Evolutionary conservation across 2,113 vertebrate genomes (phyloP), one percentile per base, ranked within the genome.

Genomic region (Pygoscelis adeliae): DNA sequence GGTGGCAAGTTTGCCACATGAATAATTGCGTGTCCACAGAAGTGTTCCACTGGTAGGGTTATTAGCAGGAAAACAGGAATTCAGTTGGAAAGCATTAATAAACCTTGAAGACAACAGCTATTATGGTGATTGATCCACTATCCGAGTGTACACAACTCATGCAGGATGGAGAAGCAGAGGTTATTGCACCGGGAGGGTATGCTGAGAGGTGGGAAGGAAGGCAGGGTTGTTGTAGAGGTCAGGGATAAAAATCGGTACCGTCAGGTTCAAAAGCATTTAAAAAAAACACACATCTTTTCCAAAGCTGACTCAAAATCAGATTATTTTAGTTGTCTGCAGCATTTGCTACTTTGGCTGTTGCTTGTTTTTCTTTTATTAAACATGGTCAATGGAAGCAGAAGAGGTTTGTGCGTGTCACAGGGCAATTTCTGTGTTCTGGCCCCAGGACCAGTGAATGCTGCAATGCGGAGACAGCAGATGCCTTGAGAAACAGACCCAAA

Each of bases 91-190:
- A 95, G 78, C 88, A 84, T 78, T 69, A 96, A 94, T 92, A 95
- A 94, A 62, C 61, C 84, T 95, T 18, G 63, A 90, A 92, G 78
- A 94, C 59, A 93, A 90, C 85, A 91, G 88, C 78, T 96, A 63
- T 95, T 94, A 90, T 10, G 42, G 84, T 87, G 90, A 95, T 92
- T 94, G 83, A 97, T 96, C 95, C 89, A 53, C 84, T 67, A 78
- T 66, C 70, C 36, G 53, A 66, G 56, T 23, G 53, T 85, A 56
- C 49, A 91, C 63, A 80, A 62, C 81, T 91, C 67, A 34, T 73
- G 72, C 63, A 84, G 81, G 66, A 67, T 84, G 42, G n/a, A 95
- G 27, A 59, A 89, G 74, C 73, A 92, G 74, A 93, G 90, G 93
- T 85, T 90, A 65, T 16, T 70, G 74, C 50, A 50, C 36, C 42